Base-by-base conservation (phyloP, 2,797 vertebrate genomes). In the Gymnopithys bicolor region DNA sequence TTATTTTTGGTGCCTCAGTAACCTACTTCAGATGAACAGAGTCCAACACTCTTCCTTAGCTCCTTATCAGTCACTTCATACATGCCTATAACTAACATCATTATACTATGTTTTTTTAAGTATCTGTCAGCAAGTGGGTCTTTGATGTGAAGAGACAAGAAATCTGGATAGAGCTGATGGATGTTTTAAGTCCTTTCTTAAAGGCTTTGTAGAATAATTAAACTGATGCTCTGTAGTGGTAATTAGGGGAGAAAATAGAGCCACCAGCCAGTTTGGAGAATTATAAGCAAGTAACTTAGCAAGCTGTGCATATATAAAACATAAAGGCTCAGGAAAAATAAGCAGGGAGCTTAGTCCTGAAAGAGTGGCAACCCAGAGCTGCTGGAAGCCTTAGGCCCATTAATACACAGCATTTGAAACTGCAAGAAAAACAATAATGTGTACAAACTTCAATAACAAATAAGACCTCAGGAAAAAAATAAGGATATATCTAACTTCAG, bases 201-300 rank as follows among this genome's bases (percentile, higher is more conserved):
- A 49, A 80, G 27, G 52, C 37, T 94, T 5, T 3, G 74, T 33
- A 55, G 89, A 76, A 90, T 89, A 92, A 93, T 92, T 93, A 89
- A 92, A 93, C 19, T 41, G 56, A 89, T 73, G 82, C 86, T 96
- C 96, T 92, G 87, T 89, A 94, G 87, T 93, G 92, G 68, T 91
- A 92, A 93, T 92, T 82, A 96, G 91, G 77, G 56, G 63, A 85
- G 78, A 79, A 89, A 82, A 90, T 0, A 87, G 32, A 84, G 52
- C 41, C 68, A 93, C 48, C n/a, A 90, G 70, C 28, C 81, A 79
- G 59, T 33, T 4, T 52, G 55, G 18, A 39, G 86, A 52, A 87
- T 94, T 92, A 90, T 59, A 55, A 92, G 51, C 55, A 71, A 76
- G 63, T 23, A 76, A 75, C 0, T 90, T 68, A 66, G 46, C 55